A percentile compares a stretch with the other conserved stretches of the same genome.
Conservation (phyloP, 2,113 vertebrate genomes). For the Osmerus eperlanus region DNA sequence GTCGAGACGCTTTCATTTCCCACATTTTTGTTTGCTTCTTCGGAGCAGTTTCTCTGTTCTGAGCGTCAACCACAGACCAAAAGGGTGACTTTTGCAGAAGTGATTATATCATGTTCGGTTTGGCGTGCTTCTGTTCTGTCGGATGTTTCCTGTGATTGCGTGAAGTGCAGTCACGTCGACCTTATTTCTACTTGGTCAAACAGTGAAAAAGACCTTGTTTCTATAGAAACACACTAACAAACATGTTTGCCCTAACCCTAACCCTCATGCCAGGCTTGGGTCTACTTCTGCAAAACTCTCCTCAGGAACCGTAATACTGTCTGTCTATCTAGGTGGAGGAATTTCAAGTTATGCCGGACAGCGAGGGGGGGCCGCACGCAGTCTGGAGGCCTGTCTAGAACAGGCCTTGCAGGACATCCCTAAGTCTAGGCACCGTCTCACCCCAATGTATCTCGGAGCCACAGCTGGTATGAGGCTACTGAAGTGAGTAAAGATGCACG, state of each 20-base stretch:
- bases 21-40: no score
- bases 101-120: not conserved
- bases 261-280: constrained; percentile 7
- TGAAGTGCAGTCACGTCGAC: constrained; percentile 2
- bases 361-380: constrained; percentile 53
- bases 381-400: constrained; percentile 69
- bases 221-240: constrained; percentile 22
- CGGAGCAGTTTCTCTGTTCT: not conserved
- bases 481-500: constrained; percentile 62
- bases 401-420: constrained; percentile 68
- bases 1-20: no score
- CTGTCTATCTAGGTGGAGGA: constrained; percentile 48
- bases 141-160: constrained; percentile 28
- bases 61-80: no score
- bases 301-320: constrained; percentile 7
- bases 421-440: constrained; percentile 59
- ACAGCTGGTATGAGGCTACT: constrained; percentile 86
- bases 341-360: constrained; percentile 63
- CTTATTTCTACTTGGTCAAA: not conserved
- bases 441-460: constrained; percentile 75
- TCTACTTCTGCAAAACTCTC: constrained; percentile 20
- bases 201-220: not conserved
- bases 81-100: not conserved
- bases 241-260: constrained; percentile 12
- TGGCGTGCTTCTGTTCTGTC: not conserved